Evolutionary conservation across 2,888 invertebrate genomes (phyloP), one percentile per base, ranked within the genome.

Genomic region (Platerodrilus igneus): DNA sequence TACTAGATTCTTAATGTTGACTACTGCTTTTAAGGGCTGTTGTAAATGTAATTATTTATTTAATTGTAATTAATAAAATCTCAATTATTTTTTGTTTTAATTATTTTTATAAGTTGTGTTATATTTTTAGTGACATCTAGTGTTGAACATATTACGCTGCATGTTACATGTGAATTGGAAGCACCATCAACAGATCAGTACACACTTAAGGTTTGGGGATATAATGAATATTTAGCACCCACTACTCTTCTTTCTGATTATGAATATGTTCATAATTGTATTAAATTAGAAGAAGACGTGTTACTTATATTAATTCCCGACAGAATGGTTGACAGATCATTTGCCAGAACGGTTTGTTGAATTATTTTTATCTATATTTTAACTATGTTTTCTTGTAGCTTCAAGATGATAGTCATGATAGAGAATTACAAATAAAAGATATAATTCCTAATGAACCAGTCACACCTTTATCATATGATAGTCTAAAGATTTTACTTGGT

Each of bases 201-300:
- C 69, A 71, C 74, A 29, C 68, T 83, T 22, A 74, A 90, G 77
- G 88, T 92, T 33, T 83, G 83, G 76, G 93, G 94, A 10, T 77
- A 88, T 40, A 81, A 86, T 34, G 95, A 95, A 68, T 96, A 93
- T 71, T 69, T 96, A 19, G 82, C 85, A 0, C 81, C 87, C 8
- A 85, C 88, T 34, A 87, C 89, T 19, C 77, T 79, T 7, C 75
- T 96, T 18, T 83, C 86, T 45, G 91, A 93, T 63, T 89, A 94
- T 65, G 91, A 92, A 64, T 94, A 94, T 63, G 85, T 95, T 37
- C 91, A 95, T 57, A 84, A 86, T 57, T 94, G 95, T 64, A 84
- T 94, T 40, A 93, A 95, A 60, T 69, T 94, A 58, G 94, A 95
- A 63, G 82, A 85, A 60, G 94, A 94, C 67, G 86, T 93, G 2